Evolutionary conservation across 2,113 vertebrate species (phyloP).

Genomic region (Rhynchopsitta pachyrhyncha): DNA sequence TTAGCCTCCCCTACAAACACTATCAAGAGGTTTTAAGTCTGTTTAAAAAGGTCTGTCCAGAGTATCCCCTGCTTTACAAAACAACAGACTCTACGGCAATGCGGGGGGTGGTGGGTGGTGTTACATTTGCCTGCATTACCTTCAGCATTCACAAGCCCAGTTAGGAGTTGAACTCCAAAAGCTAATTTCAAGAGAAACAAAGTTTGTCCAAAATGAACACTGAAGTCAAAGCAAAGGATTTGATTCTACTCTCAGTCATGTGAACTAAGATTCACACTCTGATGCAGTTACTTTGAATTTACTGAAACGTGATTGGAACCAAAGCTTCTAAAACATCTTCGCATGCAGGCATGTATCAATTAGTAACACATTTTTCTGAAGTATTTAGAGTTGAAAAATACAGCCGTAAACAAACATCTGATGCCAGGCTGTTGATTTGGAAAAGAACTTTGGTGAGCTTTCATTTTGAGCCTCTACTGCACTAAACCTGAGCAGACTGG

Average conservation of each 20-base stretch:
- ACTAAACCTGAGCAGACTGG: conserved; percentile 24
- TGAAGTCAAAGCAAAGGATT: background rate
- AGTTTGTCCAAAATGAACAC: background rate
- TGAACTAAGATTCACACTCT: background rate
- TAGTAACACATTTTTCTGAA: background rate
- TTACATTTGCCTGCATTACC: background rate
- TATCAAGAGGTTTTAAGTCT: background rate
- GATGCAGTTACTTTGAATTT: background rate
- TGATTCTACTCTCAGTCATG: background rate
- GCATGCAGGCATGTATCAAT: background rate
- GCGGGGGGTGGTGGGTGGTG: no score
- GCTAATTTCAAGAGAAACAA: background rate
- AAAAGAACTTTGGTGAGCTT: background rate
- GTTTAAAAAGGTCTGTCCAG: background rate
- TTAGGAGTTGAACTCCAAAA: background rate
- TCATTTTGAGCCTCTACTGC: background rate
- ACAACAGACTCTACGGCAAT: background rate
- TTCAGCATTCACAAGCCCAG: background rate
- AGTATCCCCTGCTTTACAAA: background rate
- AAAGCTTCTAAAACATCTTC: background rate
- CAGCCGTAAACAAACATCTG: background rate
- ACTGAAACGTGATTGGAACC: background rate
- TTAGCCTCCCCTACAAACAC: background rate
- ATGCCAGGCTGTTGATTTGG: background rate
- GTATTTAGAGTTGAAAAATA: background rate